Conservation (phyloP, 2,797 vertebrate genomes). For the Cygnus olor region DNA sequence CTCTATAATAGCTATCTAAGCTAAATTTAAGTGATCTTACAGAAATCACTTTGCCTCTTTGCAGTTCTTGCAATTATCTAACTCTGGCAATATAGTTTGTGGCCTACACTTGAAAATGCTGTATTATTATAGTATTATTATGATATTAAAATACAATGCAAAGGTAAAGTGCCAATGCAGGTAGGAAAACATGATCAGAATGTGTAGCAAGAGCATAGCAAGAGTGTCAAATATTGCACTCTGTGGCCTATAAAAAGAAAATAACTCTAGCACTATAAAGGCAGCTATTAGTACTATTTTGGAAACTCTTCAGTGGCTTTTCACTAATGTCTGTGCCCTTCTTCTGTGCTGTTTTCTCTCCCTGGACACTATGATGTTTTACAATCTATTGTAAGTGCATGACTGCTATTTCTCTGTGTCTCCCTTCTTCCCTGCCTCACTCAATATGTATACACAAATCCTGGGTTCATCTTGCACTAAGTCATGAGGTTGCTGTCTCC, state of each 20-base stretch:
- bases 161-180: slow-evolving; percentile 56
- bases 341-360: slow-evolving; percentile 64
- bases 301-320: slow-evolving; percentile 69
- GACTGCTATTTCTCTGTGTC: slow-evolving; percentile 61
- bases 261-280: slow-evolving; percentile 46
- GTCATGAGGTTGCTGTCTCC: slow-evolving; percentile 45
- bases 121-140: slow-evolving; percentile 6
- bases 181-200: slow-evolving; percentile 32
- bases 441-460: slow-evolving; percentile 38
- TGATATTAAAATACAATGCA: slow-evolving; percentile 53
- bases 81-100: slow-evolving; percentile 36
- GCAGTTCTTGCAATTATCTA: slow-evolving; percentile 42
- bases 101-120: slow-evolving; percentile 49
- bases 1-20: slow-evolving; percentile 39
- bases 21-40: slow-evolving; percentile 43
- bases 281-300: slow-evolving; percentile 73
- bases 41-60: slow-evolving; percentile 36
- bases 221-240: slow-evolving; percentile 48
- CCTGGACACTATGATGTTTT: slow-evolving; percentile 61
- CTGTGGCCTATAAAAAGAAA: slow-evolving; percentile 54
- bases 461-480: slow-evolving; percentile 41
- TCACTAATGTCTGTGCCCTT: slow-evolving; percentile 64
- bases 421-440: slow-evolving; percentile 49
- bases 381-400: slow-evolving; percentile 62
- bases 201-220: neutral